phyloP scores from a whole-genome alignment of 2,888 invertebrate genomes.

The Atethmia centrago region DNA sequence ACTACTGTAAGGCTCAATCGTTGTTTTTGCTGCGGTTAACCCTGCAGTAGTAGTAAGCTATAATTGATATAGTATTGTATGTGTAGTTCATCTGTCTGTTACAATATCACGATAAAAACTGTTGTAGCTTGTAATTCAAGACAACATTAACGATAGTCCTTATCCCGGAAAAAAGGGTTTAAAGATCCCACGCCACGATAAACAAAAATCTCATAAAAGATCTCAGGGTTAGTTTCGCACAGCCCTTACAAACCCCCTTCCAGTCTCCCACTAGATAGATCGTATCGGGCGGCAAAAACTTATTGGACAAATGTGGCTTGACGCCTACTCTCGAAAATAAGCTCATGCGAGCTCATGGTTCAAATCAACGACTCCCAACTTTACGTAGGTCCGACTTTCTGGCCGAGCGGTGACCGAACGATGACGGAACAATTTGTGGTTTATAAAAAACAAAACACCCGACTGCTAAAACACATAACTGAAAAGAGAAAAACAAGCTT shows the following conservation, averaged over 20 bases:
- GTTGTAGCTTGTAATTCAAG: not conserved
- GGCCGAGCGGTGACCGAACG: too few species aligned
- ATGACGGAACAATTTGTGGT: not conserved
- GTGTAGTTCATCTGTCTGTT: not conserved
- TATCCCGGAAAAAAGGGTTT: not conserved
- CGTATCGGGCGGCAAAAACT: not conserved
- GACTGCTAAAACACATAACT: too few species aligned
- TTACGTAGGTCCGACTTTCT: not conserved
- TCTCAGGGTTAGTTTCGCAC: not conserved
- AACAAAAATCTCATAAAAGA: not conserved
- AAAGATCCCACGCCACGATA: not conserved
- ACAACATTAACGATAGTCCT: not conserved
- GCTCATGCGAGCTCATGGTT: not conserved
- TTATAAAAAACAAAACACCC: too few species aligned
- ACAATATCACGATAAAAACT: not conserved
- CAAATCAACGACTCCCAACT: conserved; percentile 10
- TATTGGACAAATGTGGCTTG: not conserved
- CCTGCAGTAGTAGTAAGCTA: too few species aligned
- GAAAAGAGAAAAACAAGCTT: too few species aligned
- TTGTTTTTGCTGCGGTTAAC: too few species aligned
- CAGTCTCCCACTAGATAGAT: not conserved
- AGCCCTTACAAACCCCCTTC: not conserved
- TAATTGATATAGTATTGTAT: not conserved
- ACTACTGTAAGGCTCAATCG: too few species aligned
- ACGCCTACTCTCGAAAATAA: not conserved